Percentiles rank a stretch among this genome's conserved stretches.
Conservation (phyloP, 2,797 vertebrate genomes). For the Thamnophis elegans region DNA sequence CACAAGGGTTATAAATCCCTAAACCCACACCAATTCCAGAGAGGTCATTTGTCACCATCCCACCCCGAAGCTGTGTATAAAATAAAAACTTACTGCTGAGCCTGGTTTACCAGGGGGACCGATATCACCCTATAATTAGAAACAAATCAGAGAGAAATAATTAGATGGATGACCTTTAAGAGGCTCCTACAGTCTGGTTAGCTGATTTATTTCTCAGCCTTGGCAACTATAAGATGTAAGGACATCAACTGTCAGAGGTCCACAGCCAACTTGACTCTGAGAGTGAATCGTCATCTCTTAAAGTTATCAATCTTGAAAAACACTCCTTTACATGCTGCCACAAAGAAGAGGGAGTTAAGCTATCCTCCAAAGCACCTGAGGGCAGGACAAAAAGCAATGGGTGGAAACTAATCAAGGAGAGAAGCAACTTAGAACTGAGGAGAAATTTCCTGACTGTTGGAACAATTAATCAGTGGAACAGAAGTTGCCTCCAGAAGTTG, state of each 20-base stretch:
- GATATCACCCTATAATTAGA: conserved; percentile 14
- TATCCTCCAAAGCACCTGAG: no score
- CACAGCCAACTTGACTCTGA: background rate
- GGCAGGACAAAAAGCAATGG: no score
- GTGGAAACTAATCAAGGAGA: no score
- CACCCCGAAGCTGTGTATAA: no score
- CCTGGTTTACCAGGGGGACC: conserved; percentile 24
- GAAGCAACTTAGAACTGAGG: no score
- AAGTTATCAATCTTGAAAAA: background rate
- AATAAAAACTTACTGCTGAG: conserved; percentile 11
- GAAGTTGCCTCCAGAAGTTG: no score
- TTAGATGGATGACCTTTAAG: background rate
- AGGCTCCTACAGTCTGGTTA: background rate
- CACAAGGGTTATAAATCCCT: background rate
- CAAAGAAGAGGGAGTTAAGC: no score
- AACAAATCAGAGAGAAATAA: background rate
- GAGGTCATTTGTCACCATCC: background rate
- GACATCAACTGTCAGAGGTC: background rate
- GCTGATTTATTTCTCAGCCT: background rate
- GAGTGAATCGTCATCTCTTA: background rate
- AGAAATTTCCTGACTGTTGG: no score
- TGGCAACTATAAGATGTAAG: background rate
- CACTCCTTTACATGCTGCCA: background rate
- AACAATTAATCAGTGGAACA: no score
- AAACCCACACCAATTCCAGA: background rate